Evolutionary conservation across 2,113 vertebrate genomes (phyloP).

Genomic region (Nyctereutes procyonoides): DNA sequence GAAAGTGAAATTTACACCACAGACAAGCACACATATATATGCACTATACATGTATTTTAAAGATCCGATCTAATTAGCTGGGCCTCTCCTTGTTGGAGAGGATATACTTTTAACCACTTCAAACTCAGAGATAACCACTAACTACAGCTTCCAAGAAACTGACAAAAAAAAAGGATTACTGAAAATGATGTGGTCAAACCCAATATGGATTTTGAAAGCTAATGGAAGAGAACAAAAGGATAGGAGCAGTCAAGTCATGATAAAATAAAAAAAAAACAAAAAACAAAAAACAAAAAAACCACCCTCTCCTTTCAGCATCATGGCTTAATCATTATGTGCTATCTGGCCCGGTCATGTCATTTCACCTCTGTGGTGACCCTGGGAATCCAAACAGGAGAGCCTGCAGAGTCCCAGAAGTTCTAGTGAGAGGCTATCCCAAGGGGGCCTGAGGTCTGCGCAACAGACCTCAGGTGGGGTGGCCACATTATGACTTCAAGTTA

Average conservation of each 20-base stretch:
- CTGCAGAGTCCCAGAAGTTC: background rate
- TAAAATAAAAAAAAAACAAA: background rate
- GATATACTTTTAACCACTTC: slow-evolving; percentile 12
- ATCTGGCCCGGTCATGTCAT: background rate
- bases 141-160: slow-evolving; percentile 43
- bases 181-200: slow-evolving; percentile 41
- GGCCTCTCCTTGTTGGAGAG: background rate
- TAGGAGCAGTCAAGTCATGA: background rate
- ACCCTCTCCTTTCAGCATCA: background rate
- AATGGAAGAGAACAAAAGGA: background rate
- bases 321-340: background rate
- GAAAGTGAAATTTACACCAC: background rate
- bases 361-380: background rate
- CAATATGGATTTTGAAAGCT: background rate
- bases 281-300: background rate
- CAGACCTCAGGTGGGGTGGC: no score
- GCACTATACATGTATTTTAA: background rate
- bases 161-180: slow-evolving; percentile 38
- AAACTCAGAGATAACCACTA: slow-evolving; percentile 8
- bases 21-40: background rate
- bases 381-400: background rate
- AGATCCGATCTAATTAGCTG: slow-evolving; percentile 23
- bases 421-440: background rate
- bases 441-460: background rate
- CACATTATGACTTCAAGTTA: background rate